Evolutionary conservation across 2,888 invertebrate species (phyloP), one percentile per base, ranked within the genome.

Genomic region (Trilocha varians): DNA sequence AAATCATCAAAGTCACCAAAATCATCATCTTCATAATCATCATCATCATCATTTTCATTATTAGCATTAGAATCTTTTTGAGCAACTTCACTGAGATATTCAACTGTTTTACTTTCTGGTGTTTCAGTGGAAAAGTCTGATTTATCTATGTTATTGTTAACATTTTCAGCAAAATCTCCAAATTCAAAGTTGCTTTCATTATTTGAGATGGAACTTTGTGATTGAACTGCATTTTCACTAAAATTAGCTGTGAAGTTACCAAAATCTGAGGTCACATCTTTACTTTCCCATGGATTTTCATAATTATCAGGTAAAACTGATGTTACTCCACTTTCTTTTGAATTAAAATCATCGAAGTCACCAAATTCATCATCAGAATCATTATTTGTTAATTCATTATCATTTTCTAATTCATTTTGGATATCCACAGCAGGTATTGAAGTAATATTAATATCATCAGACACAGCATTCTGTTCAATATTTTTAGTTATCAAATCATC

Each of bases 1-100:
- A 85, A 87, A 51, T 87, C 87, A 70, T 87, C 82, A 73, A 89
- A 89, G 60, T 89, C 88, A 34, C 87, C 84, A 74, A 89, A 90
- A 54, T 89, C 83, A 63, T 78, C 73, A 68, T 83, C 76, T 49
- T 70, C 63, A 43, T 75, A 72, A 47, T 34, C 36, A 39, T 39
- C 40, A 45, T 71, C 63, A 63, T 79, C 71, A 47, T 62, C 57
- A 43, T 71, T 70, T 42, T 52, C 48, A 49, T 49, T 50, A 25
- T 25, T 25, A 9, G 25, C 2, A 25, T 25, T 3, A 9, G 25
- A 25, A 35, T 65, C 44, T 34, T 35, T 44, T 17, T 49, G 38
- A 25, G 43, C 52, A 35, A 13, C 42, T 41, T 59, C 47, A 48
- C 43, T 37, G 32, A 48, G 45, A 48, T 44, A 44, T 39, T 53